A percentile compares a stretch with the other conserved stretches of the same genome.
Evolutionary conservation across 2,888 invertebrate species (phyloP).

Genomic region (Glyphotaelius pellucidus): DNA sequence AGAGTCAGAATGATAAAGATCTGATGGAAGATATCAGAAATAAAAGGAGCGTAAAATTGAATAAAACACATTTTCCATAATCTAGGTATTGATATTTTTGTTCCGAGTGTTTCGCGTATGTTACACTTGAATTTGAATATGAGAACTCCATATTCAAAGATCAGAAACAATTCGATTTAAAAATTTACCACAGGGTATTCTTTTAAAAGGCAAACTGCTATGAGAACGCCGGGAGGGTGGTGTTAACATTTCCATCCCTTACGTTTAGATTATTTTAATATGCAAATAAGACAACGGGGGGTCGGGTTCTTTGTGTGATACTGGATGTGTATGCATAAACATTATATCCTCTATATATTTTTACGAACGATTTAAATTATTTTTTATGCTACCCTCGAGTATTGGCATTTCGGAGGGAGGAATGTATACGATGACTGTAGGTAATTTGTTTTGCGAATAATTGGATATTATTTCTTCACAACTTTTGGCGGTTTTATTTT

Average conservation of each 20-base stretch:
- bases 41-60: not conserved
- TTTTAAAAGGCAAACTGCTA: slow-evolving; percentile 50
- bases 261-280: slow-evolving; percentile 78
- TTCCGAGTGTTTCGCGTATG: not conserved
- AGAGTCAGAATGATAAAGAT: not conserved
- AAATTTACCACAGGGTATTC: slow-evolving; percentile 42
- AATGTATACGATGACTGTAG: slow-evolving; percentile 64
- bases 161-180: slow-evolving; percentile 43
- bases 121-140: not conserved
- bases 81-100: not conserved
- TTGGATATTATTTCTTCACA: slow-evolving; percentile 48
- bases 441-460: slow-evolving; percentile 48
- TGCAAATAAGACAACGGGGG: slow-evolving; percentile 72
- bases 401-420: slow-evolving; percentile 71
- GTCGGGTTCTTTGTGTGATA: slow-evolving; percentile 44
- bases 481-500: not conserved
- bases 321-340: slow-evolving; percentile 52
- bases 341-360: slow-evolving; percentile 60
- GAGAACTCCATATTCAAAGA: slow-evolving; percentile 41
- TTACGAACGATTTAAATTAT: slow-evolving; percentile 78
- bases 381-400: slow-evolving; percentile 78
- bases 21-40: not conserved
- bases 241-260: slow-evolving; percentile 66
- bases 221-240: slow-evolving; percentile 39
- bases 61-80: not conserved